Percentiles rank a stretch among this genome's conserved stretches.
Conservation (phyloP, 2,888 invertebrate genomes). For the Liposcelis brunnea region DNA sequence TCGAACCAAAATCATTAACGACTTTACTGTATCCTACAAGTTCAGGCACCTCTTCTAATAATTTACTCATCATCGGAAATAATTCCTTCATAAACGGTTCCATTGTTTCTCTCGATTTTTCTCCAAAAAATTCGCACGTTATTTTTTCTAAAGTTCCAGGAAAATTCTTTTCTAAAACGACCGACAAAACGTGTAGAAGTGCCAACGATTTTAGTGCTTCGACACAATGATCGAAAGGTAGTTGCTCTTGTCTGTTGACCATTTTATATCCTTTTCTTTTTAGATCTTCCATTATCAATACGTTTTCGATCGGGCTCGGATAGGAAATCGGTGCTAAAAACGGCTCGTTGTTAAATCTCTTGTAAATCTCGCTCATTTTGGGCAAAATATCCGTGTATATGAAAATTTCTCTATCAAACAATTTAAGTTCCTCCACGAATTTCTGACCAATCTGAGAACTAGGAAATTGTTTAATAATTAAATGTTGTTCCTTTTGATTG, state of each 20-base stretch:
- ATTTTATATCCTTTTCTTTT: slow-evolving; percentile 17
- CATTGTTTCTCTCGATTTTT: not conserved
- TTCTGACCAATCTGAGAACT: not conserved
- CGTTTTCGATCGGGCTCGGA: not conserved
- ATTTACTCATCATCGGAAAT: not conserved
- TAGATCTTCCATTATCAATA: slow-evolving; percentile 21
- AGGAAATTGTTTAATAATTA: not conserved
- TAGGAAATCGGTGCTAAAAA: not conserved
- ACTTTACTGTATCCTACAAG: not conserved
- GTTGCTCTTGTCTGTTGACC: slow-evolving; percentile 17
- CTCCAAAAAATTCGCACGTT: not conserved
- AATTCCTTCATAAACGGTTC: not conserved
- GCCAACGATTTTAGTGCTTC: slow-evolving; percentile 18
- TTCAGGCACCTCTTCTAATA: not conserved
- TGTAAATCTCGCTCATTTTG: not conserved
- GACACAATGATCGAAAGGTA: slow-evolving; percentile 20
- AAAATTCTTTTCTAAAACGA: slow-evolving; percentile 20
- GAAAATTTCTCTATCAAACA: not conserved
- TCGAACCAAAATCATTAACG: not conserved
- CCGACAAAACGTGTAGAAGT: slow-evolving; percentile 21
- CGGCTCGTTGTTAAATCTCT: not conserved
- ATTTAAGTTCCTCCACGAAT: not conserved
- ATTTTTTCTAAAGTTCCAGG: slow-evolving; percentile 6
- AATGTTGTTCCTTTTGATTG: not conserved
- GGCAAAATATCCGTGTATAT: not conserved